phyloP scores from a whole-genome alignment of 1,140 invertebrate species.

The Drosophila guanche region DNA sequence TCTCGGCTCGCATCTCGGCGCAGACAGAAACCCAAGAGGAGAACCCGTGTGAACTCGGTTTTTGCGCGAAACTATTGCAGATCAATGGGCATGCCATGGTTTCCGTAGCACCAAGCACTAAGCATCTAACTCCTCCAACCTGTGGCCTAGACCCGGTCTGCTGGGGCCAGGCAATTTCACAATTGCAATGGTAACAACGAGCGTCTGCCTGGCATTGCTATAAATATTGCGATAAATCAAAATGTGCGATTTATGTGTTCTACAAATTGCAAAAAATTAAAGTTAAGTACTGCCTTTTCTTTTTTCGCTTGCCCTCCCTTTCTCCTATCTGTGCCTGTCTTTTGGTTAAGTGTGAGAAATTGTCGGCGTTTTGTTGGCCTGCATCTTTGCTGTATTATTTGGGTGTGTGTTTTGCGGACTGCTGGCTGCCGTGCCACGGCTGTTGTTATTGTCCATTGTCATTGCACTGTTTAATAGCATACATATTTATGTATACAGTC shows the following conservation, averaged over 20 bases:
- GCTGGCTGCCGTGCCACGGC: neutral
- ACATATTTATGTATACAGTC: conserved; percentile 59
- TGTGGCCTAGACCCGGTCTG: conserved; percentile 10
- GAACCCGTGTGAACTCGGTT: conserved; percentile 62
- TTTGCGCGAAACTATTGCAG: conserved; percentile 36
- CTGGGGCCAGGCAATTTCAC: conserved; percentile 65
- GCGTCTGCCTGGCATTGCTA: conserved; percentile 75
- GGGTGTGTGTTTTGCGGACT: conserved; percentile 29
- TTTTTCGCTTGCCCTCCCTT: conserved; percentile 18
- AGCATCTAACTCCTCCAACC: conserved; percentile 42
- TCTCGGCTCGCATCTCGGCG: conserved; percentile 69
- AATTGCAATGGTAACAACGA: conserved; percentile 80
- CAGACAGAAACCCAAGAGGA: conserved; percentile 24
- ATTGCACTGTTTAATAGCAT: conserved; percentile 78
- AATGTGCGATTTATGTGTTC: conserved; percentile 82
- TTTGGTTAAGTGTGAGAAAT: conserved; percentile 75
- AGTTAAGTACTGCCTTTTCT: conserved; percentile 75
- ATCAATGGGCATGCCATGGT: conserved; percentile 22
- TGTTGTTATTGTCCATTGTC: conserved; percentile 76
- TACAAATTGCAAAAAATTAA: conserved; percentile 83
- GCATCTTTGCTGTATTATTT: conserved; percentile 38
- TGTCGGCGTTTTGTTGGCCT: conserved; percentile 67
- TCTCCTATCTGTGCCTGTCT: conserved; percentile 13
- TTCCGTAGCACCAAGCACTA: conserved; percentile 16
- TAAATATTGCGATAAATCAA: conserved; percentile 83